Percentiles rank a stretch among this genome's conserved stretches.
These are phyloP conservation scores for Enteromius viviparus DNA, from an alignment of 2,797 vertebrate genomes.

Conservation along the genomic window DNA sequence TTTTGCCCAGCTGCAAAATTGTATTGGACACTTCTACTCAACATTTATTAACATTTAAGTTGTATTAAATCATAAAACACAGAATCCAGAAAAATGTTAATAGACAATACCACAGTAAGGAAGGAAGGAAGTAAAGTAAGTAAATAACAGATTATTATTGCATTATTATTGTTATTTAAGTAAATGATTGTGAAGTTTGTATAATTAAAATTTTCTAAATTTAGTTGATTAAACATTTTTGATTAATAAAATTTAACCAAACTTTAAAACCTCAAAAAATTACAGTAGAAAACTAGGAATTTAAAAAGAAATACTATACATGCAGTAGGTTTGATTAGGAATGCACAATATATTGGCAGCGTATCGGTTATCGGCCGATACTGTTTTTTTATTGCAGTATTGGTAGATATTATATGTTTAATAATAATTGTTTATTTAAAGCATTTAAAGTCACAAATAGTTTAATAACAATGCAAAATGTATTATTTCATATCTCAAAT, in stretches of 20 bases:
- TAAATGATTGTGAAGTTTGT: neutral
- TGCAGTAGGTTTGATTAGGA: neutral
- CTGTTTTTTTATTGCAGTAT: neutral
- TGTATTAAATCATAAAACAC: neutral
- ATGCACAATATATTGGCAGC: neutral
- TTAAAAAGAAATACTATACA: neutral
- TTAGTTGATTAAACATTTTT: neutral
- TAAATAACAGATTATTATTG: neutral
- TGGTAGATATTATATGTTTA: neutral
- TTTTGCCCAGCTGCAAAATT: neutral
- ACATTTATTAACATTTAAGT: neutral
- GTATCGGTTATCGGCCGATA: neutral
- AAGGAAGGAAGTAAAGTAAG: too few species aligned
- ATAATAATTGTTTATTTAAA: neutral
- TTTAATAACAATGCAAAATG: neutral
- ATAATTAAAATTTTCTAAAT: neutral
- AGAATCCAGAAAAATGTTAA: neutral
- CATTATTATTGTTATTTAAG: neutral
- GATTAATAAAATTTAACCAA: neutral
- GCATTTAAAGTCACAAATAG: neutral
- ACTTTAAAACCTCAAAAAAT: neutral
- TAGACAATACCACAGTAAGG: neutral
- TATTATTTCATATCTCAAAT: neutral
- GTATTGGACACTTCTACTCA: neutral
- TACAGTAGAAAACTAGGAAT: neutral